These are phyloP conservation scores for Sander vitreus DNA, from an alignment of 2,113 vertebrate genomes.

Conservation along the genomic window DNA sequence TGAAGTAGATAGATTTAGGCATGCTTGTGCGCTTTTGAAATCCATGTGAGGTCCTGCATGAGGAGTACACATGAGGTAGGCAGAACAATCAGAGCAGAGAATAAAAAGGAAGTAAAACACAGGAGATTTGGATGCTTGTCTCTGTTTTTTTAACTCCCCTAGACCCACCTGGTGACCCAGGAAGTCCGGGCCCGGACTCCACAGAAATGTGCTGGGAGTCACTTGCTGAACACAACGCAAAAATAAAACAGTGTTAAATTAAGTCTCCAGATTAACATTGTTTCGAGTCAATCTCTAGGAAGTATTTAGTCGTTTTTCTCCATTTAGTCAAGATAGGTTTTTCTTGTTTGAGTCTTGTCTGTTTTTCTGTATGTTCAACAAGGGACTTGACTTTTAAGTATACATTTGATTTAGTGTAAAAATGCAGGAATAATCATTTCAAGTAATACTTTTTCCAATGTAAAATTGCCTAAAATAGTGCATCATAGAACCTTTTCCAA, in stretches of 20 bases:
- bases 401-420: neutral
- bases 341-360: neutral
- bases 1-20: neutral
- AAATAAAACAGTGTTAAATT: slow-evolving; percentile 31
- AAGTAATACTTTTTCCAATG: neutral
- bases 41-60: slow-evolving; percentile 9
- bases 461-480: neutral
- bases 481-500: neutral
- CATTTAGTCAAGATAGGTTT: neutral
- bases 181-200: slow-evolving; percentile 49
- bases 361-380: neutral
- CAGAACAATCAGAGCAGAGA: neutral
- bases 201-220: slow-evolving; percentile 49
- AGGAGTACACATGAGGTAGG: slow-evolving; percentile 11
- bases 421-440: neutral
- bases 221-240: slow-evolving; percentile 52
- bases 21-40: slow-evolving; percentile 2
- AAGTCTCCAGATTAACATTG: neutral
- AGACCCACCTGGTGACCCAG: slow-evolving; percentile 72
- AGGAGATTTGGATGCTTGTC: neutral
- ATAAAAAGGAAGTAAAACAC: neutral
- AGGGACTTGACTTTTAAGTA: neutral
- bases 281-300: neutral
- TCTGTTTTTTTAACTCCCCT: slow-evolving; percentile 5
- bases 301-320: neutral